Percentiles rank a stretch among this genome's conserved stretches.
These are phyloP conservation scores for Phainopepla nitens DNA, from an alignment of 2,113 vertebrate species.

Conservation along the genomic window DNA sequence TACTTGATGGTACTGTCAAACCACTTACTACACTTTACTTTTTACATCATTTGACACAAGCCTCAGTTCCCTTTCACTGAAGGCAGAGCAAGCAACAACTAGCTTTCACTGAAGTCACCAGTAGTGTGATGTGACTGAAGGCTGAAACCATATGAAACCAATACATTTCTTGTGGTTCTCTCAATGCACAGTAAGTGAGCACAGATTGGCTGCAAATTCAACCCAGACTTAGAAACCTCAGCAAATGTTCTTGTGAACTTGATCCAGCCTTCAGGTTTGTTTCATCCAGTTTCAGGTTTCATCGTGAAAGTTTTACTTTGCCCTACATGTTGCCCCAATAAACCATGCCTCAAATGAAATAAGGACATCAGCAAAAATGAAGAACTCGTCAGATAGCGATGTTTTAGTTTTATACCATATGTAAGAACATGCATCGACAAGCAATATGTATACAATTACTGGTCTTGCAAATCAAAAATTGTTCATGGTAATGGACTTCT, in stretches of 20 bases:
- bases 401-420: conserved; percentile 20
- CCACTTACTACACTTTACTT: neutral
- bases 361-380: conserved; percentile 26
- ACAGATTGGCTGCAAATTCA: conserved; percentile 50
- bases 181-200: neutral
- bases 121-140: neutral
- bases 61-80: neutral
- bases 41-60: neutral
- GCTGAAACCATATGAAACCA: conserved; percentile 6
- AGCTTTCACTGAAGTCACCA: neutral
- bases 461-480: conserved; percentile 24
- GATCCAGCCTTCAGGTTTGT: conserved; percentile 48
- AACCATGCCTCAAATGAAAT: conserved; percentile 13
- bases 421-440: conserved; percentile 25
- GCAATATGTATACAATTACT: neutral
- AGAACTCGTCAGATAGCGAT: neutral
- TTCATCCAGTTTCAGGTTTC: conserved; percentile 62
- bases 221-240: conserved; percentile 46
- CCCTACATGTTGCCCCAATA: conserved; percentile 7
- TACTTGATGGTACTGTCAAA: neutral
- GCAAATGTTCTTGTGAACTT: conserved; percentile 42
- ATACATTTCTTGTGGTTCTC: conserved; percentile 13
- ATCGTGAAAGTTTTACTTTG: neutral
- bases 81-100: neutral
- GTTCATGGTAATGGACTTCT: neutral